Percentiles rank a stretch among this genome's conserved stretches.
phyloP scores from a whole-genome alignment of 2,797 vertebrate genomes.

The Clarias pachynema region DNA sequence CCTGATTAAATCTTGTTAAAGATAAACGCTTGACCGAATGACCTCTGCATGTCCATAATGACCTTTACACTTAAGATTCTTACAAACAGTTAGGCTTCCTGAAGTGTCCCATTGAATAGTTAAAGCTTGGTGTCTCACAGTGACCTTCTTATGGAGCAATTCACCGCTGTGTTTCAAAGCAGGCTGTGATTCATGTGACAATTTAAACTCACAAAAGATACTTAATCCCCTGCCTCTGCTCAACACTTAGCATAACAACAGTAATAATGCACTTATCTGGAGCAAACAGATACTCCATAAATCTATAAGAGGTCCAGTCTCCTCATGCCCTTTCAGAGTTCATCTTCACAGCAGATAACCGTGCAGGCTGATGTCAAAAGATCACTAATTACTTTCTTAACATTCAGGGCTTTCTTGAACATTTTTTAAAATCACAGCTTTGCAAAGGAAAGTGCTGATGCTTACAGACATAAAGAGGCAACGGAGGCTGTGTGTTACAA shows the following conservation, averaged over 20 bases:
- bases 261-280: constrained; percentile 1
- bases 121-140: not conserved
- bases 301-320: constrained; percentile 33
- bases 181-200: constrained; percentile 8
- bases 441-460: not conserved
- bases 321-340: constrained; percentile 40
- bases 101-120: constrained; percentile 3
- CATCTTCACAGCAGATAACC: constrained; percentile 37
- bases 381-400: constrained; percentile 10
- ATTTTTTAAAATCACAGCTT: not conserved
- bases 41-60: constrained; percentile 18
- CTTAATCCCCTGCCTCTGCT: not conserved
- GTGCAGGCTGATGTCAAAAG: not conserved
- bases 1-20: constrained; percentile 36
- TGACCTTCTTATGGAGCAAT: not conserved
- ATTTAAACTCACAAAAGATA: not conserved
- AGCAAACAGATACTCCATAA: not conserved
- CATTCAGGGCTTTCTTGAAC: not conserved
- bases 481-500: not conserved
- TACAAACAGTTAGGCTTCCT: not conserved
- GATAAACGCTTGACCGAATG: constrained; percentile 33
- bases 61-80: constrained; percentile 14
- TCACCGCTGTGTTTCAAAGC: not conserved
- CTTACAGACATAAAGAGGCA: not conserved
- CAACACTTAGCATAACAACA: not conserved